Base-by-base conservation (phyloP, 2,888 invertebrate genomes). In the Furcula furcula region DNA sequence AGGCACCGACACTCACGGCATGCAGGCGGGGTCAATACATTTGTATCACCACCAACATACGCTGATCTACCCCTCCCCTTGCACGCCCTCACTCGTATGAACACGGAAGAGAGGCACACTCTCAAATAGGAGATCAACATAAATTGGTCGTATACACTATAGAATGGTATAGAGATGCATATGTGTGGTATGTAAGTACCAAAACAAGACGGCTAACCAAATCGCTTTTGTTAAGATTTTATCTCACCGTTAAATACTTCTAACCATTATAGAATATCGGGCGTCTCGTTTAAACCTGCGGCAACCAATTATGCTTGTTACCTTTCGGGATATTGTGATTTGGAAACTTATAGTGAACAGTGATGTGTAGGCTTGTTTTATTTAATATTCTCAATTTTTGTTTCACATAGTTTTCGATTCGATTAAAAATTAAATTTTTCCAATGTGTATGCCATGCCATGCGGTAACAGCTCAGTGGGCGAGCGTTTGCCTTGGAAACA, bases 211-310 rank as follows among this genome's bases (percentile, higher is more conserved):
- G 81, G 81, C 81, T 80, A 76, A 84, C 85, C 84, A 83, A 87
- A 86, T 85, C 82, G 82, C 83, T 76, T 87, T 87, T 87, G 85
- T 86, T 82, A 76, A 87, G 87, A 87, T 87, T 86, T 84, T 86
- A 87, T 87, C 87, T 85, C 70, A 65, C 79, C 76, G 82, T 86
- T 87, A 87, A 87, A 86, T 86, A 85, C 83, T 86, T 85, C 76
- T 79, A 81, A 80, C 83, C 82, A 84, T 83, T 82, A 84, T 70
- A 78, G 75, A 82, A 76, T 76, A 81, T 81, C 76, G 75, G 67
- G 63, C 77, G 73, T 76, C 79, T 78, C 76, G 65, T 71, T 77
- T 71, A 63, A 71, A 80, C 80, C 75, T 65, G 77, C 75, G 76
- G 80, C 76, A 75, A 72, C 71, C 76, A 74, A 76, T 79, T 73